Percentiles rank a stretch among this genome's conserved stretches.
Conservation (phyloP, 1,140 invertebrate genomes). For the Drosophila asahinai region DNA sequence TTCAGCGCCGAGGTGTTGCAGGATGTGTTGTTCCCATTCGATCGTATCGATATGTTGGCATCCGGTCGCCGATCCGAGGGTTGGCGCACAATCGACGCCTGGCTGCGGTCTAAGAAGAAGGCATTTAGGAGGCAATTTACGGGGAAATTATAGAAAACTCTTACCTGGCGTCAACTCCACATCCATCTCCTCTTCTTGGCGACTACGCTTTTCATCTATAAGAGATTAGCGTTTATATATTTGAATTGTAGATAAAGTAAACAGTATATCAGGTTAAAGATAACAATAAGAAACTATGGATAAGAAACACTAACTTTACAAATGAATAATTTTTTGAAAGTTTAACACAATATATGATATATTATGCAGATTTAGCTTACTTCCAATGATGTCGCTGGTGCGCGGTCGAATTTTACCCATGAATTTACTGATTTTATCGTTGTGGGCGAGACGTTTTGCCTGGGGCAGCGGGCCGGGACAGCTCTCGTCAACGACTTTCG, state of each 20-base stretch:
- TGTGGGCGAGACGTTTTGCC: slow-evolving; percentile 88
- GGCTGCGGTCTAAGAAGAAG: slow-evolving; percentile 67
- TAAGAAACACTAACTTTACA: too few species aligned
- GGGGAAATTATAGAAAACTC: neutral
- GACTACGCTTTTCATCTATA: slow-evolving; percentile 85
- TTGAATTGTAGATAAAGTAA: neutral
- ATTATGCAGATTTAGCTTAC: slow-evolving; percentile 76
- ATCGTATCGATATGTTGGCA: slow-evolving; percentile 74
- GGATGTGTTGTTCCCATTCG: slow-evolving; percentile 80
- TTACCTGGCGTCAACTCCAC: slow-evolving; percentile 70
- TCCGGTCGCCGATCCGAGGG: slow-evolving; percentile 82
- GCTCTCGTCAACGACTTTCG: slow-evolving; percentile 92
- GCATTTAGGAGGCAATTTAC: neutral
- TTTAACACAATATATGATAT: neutral
- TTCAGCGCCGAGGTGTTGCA: slow-evolving; percentile 65
- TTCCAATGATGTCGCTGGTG: slow-evolving; percentile 85
- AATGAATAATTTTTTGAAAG: too few species aligned
- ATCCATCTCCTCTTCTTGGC: slow-evolving; percentile 83
- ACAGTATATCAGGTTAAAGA: too few species aligned
- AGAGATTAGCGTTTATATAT: neutral
- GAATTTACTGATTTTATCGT: slow-evolving; percentile 89
- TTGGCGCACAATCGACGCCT: slow-evolving; percentile 78
- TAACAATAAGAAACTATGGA: too few species aligned
- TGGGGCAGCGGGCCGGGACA: slow-evolving; percentile 92
- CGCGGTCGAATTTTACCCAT: slow-evolving; percentile 90